Evolutionary conservation across 1,140 invertebrate species (phyloP).

Genomic region (Grapholita molesta): DNA sequence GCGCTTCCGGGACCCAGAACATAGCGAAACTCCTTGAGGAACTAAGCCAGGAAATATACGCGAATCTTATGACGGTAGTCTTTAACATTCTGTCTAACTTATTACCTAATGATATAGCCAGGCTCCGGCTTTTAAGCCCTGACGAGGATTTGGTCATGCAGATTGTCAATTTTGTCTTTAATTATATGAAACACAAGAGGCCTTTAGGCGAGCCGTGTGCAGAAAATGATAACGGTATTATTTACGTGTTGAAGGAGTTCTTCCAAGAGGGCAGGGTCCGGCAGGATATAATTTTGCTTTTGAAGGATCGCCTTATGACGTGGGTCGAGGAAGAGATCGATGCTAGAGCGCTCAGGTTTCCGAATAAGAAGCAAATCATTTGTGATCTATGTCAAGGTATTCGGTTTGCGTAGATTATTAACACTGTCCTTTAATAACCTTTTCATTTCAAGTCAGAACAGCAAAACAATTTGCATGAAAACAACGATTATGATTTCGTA

Average conservation of each 20-base stretch:
- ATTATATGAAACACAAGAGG: conserved; percentile 59
- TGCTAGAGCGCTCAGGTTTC: conserved; percentile 31
- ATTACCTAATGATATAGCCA: conserved; percentile 53
- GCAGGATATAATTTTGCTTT: conserved; percentile 51
- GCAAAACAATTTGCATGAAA: no score
- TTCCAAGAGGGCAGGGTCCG: conserved; percentile 63
- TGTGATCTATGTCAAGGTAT: conserved; percentile 53
- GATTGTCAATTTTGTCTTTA: conserved; percentile 64
- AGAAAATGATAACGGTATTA: conserved; percentile 55
- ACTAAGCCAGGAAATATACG: conserved; percentile 57
- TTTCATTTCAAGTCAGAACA: no score
- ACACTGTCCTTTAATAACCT: no score
- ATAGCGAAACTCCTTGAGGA: conserved; percentile 52
- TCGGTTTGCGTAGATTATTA: conserved; percentile 33
- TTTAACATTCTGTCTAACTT: conserved; percentile 57
- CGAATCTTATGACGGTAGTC: conserved; percentile 58
- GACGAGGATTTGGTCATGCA: conserved; percentile 63
- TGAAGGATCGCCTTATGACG: conserved; percentile 46
- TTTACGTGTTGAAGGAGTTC: conserved; percentile 59
- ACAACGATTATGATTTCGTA: no score
- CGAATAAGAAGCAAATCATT: conserved; percentile 48
- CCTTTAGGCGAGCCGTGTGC: conserved; percentile 50
- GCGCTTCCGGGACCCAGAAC: conserved; percentile 52
- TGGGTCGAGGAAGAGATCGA: conserved; percentile 50
- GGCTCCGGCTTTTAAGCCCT: conserved; percentile 52